These are phyloP conservation scores for Hylomyscus alleni DNA, from an alignment of 2,797 vertebrate species.

Conservation along the genomic window DNA sequence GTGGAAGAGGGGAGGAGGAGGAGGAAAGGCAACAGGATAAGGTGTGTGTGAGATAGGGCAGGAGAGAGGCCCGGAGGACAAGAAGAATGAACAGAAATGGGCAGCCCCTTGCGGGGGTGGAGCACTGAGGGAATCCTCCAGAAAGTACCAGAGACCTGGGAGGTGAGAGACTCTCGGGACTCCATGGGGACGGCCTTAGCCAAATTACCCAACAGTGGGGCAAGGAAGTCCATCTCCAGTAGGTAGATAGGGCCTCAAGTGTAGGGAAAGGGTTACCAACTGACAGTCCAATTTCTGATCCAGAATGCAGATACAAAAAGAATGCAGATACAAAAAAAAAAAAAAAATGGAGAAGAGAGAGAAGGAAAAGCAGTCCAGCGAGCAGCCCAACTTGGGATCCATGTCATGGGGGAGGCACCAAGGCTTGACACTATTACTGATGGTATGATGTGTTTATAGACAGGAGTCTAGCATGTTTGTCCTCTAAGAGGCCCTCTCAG, in stretches of 20 bases:
- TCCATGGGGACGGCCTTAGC: not conserved
- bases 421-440: not conserved
- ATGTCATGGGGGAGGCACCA: not conserved
- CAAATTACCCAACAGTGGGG: not conserved
- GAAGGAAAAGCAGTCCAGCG: not conserved
- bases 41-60: not conserved
- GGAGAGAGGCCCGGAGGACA: not conserved
- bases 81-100: not conserved
- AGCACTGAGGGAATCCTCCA: not conserved
- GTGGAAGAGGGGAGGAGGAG: fast-evolving
- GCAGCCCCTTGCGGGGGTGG: not conserved
- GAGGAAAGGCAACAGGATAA: not conserved
- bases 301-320: not conserved
- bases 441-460: not conserved
- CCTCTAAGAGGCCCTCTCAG: not conserved
- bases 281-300: not conserved
- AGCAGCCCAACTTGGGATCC: not conserved
- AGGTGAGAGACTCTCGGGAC: not conserved
- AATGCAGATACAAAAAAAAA: not conserved
- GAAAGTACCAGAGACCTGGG: not conserved
- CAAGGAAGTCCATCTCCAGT: not conserved
- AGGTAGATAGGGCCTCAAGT: not conserved
- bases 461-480: not conserved
- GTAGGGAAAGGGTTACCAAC: not conserved
- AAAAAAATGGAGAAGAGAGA: not conserved